Percentiles rank a stretch among this genome's conserved stretches.
These are phyloP conservation scores for Typhlichthys eigenmanni DNA, from an alignment of 2,797 vertebrate genomes.

Conservation along the genomic window DNA sequence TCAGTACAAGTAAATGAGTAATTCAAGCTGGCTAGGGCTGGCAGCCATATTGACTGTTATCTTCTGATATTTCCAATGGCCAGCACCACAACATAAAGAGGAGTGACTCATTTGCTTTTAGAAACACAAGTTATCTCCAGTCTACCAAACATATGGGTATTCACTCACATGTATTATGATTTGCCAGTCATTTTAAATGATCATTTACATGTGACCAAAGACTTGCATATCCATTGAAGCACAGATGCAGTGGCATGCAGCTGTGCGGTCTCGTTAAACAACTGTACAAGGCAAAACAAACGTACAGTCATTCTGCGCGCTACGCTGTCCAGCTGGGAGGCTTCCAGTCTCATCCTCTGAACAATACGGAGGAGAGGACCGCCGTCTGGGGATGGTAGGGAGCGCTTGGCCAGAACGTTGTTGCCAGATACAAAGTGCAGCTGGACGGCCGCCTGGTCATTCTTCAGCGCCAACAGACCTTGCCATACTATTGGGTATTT, in stretches of 20 bases:
- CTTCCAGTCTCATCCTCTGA: constrained; percentile 97
- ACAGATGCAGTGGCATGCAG: not conserved
- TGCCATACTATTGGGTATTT: constrained; percentile 99
- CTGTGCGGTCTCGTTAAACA: not conserved
- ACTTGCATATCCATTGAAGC: too few species aligned
- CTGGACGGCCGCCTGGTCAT: constrained; percentile 96
- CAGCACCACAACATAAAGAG: too few species aligned
- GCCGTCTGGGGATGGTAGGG: constrained; percentile 91
- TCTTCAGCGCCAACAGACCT: constrained; percentile 95
- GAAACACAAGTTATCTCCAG: too few species aligned
- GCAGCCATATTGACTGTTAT: too few species aligned
- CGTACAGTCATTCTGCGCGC: constrained; percentile 95
- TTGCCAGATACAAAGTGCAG: constrained; percentile 98
- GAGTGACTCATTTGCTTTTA: too few species aligned
- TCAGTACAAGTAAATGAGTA: too few species aligned
- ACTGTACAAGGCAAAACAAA: not conserved
- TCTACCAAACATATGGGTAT: too few species aligned
- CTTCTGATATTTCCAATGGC: too few species aligned
- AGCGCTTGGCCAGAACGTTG: constrained; percentile 91
- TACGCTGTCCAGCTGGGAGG: constrained; percentile 93
- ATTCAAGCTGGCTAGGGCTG: too few species aligned
- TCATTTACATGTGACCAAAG: too few species aligned
- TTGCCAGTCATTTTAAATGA: too few species aligned
- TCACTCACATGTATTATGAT: too few species aligned
- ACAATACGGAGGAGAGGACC: constrained; percentile 93